Conservation (phyloP, 92 coral and sea anemone species). For the Heteractis magnifica region DNA sequence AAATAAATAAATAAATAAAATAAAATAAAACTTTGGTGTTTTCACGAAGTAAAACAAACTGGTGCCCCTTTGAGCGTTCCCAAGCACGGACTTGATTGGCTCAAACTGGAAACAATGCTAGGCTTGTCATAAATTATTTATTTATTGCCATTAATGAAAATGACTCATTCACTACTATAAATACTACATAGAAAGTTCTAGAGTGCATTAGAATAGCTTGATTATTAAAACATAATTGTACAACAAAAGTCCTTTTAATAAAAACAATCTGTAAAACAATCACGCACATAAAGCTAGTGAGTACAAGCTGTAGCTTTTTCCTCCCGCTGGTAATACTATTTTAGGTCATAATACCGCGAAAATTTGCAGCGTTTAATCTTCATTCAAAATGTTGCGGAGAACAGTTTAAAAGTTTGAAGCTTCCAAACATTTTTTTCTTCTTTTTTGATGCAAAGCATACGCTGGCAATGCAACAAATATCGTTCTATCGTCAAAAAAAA, state of each 20-base stretch:
- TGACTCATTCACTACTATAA: constrained; percentile 5
- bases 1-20: no score
- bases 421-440: no score
- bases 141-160: background rate
- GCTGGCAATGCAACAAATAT: no score
- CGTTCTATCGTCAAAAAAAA: no score
- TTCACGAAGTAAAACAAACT: background rate
- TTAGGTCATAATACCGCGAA: no score
- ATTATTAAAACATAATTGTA: background rate
- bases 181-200: background rate
- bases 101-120: background rate
- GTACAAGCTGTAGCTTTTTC: no score
- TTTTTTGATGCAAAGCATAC: no score
- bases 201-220: background rate
- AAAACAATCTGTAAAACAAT: background rate
- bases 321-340: no score
- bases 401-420: no score
- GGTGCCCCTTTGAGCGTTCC: background rate
- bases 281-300: no score
- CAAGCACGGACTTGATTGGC: background rate
- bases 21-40: background rate
- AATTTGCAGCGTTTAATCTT: no score
- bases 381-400: no score
- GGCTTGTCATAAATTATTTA: background rate
- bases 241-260: background rate